These are phyloP conservation scores for Spea hammondii DNA, from an alignment of 2,797 vertebrate genomes.

Conservation along the genomic window DNA sequence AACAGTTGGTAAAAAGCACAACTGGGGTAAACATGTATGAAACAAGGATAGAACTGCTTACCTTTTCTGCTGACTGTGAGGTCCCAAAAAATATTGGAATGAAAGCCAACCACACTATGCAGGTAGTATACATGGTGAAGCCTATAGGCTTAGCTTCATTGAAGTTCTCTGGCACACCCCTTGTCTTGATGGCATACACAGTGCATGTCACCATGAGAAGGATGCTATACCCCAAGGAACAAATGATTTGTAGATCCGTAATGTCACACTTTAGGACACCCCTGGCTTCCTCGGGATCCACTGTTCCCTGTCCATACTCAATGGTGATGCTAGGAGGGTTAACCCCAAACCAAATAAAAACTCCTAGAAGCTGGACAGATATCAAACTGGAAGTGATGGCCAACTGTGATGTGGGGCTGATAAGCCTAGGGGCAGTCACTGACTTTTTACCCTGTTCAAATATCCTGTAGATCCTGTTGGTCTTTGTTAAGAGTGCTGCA, in stretches of 20 bases:
- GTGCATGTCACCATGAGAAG: slow-evolving; percentile 98
- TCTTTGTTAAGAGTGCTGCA: slow-evolving; percentile 94
- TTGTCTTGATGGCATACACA: slow-evolving; percentile 98
- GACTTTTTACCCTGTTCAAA: slow-evolving; percentile 98
- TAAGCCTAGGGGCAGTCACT: slow-evolving; percentile 90
- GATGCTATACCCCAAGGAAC: slow-evolving; percentile 97
- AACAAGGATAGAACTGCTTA: slow-evolving; percentile 67
- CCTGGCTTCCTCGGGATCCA: slow-evolving; percentile 85
- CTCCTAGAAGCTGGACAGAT: slow-evolving; percentile 91
- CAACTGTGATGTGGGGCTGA: slow-evolving; percentile 95
- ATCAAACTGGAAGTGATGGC: slow-evolving; percentile 95
- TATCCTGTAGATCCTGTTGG: slow-evolving; percentile 97
- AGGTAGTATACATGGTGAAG: slow-evolving; percentile 99
- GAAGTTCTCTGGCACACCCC: slow-evolving; percentile 98
- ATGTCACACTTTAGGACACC: slow-evolving; percentile 98
- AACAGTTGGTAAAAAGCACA: background rate
- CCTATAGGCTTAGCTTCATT: slow-evolving; percentile 99
- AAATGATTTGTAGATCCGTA: slow-evolving; percentile 98
- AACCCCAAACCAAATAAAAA: slow-evolving; percentile 94
- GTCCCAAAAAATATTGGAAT: slow-evolving; percentile 99
- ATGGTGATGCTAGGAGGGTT: slow-evolving; percentile 94
- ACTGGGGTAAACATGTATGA: background rate
- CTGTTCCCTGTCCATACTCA: slow-evolving; percentile 94
- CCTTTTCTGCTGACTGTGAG: slow-evolving; percentile 97
- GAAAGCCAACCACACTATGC: slow-evolving; percentile 99